Conservation (phyloP, 2,888 invertebrate genomes). For the Oxycera nigricornis region DNA sequence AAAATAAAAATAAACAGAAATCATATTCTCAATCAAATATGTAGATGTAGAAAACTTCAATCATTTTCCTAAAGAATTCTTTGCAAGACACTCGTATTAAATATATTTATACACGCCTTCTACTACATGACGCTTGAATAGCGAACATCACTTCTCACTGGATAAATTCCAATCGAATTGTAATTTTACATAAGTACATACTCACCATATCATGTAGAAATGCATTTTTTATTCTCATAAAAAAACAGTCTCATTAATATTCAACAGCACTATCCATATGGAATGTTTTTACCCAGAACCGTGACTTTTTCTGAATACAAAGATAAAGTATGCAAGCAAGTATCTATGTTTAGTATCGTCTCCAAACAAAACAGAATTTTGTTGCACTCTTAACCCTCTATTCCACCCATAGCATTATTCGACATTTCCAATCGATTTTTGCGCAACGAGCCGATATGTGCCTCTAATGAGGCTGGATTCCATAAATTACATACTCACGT, state of each 20-base stretch:
- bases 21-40: no score
- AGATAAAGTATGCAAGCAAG: neutral
- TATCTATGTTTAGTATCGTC: no score
- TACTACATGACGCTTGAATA: no score
- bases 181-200: conserved; percentile 5
- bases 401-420: neutral
- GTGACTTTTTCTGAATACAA: neutral
- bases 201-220: neutral
- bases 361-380: no score
- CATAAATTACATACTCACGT: neutral
- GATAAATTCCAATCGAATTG: neutral
- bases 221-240: neutral
- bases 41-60: no score
- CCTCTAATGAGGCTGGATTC: neutral
- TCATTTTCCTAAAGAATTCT: no score
- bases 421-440: neutral
- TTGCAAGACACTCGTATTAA: no score
- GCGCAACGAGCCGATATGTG: neutral
- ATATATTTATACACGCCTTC: no score
- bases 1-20: no score
- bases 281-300: conserved; percentile 4
- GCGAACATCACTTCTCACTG: no score
- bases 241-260: conserved; percentile 12
- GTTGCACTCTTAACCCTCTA: no score
- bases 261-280: neutral